A percentile compares a stretch with the other conserved stretches of the same genome.
Conservation (phyloP, 2,113 vertebrate species). For the Chaenogobius annularis region DNA sequence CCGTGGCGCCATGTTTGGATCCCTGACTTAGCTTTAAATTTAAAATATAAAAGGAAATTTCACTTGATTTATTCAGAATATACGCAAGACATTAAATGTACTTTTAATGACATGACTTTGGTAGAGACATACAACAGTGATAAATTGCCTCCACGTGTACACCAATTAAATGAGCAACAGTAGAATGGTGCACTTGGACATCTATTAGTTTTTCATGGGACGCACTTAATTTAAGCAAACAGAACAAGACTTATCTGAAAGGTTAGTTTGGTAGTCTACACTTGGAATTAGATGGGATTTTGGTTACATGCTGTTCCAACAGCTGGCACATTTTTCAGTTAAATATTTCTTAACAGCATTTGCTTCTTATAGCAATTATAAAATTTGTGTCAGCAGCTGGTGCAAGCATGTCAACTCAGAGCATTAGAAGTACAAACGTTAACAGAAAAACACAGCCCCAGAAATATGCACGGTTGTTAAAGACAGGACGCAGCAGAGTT, state of each 20-base stretch:
- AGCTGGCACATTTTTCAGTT: conserved; percentile 39
- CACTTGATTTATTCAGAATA: conserved; percentile 69
- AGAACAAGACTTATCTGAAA: conserved; percentile 33
- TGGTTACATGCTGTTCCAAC: conserved; percentile 64
- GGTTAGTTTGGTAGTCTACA: conserved; percentile 46
- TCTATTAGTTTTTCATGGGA: conserved; percentile 46
- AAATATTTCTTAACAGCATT: background rate
- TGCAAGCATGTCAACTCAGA: conserved; percentile 63
- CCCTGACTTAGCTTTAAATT: conserved; percentile 85
- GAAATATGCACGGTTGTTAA: conserved; percentile 44
- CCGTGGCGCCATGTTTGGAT: conserved; percentile 84
- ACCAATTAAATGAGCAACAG: conserved; percentile 42
- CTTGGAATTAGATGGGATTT: conserved; percentile 23
- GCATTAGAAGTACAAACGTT: conserved; percentile 72
- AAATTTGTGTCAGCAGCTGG: conserved; percentile 62
- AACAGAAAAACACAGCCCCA: conserved; percentile 68
- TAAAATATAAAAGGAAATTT: conserved; percentile 83
- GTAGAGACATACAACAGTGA: conserved; percentile 68
- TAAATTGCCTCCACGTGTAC: conserved; percentile 31
- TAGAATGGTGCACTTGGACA: conserved; percentile 26
- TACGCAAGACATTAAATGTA: conserved; percentile 48
- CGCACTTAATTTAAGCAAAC: conserved; percentile 45
- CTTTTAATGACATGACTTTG: conserved; percentile 55
- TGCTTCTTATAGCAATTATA: conserved; percentile 7
- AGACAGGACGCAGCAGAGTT: conserved; percentile 45